These are phyloP conservation scores for Marmota monax DNA, from an alignment of 2,113 vertebrate species.

Conservation along the genomic window DNA sequence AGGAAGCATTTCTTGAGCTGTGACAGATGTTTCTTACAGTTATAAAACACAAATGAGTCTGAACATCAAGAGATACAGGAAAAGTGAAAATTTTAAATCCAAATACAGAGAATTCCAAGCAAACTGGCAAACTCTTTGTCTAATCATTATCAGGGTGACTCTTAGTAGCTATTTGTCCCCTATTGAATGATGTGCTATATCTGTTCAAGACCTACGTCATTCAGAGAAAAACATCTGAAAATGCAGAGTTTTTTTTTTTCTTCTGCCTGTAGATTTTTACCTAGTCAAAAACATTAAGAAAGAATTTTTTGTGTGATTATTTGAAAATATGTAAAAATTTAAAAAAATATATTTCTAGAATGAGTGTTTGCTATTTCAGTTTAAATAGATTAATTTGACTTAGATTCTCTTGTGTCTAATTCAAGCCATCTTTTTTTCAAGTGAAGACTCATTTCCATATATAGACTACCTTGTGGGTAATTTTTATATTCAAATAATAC, in stretches of 20 bases:
- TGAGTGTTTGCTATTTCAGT: not conserved
- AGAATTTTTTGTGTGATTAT: not conserved
- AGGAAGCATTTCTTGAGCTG: not conserved
- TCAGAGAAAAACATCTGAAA: conserved; percentile 57
- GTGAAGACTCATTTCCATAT: not conserved
- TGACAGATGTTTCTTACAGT: not conserved
- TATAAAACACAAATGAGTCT: not conserved
- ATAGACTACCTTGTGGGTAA: not conserved
- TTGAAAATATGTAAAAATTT: not conserved
- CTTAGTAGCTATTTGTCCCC: not conserved
- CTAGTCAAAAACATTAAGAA: not conserved
- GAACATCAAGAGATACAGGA: conserved; percentile 43
- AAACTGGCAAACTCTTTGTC: not conserved
- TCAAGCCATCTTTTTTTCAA: not conserved
- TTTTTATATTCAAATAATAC: conserved; percentile 18
- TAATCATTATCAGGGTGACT: conserved; percentile 66
- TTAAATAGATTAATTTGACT: conserved; percentile 25
- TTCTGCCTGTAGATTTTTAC: conserved; percentile 40
- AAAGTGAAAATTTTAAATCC: conserved; percentile 31
- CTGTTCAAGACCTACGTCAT: conserved; percentile 54
- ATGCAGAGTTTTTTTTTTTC: not conserved
- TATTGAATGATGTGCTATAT: conserved; percentile 40
- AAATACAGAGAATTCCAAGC: conserved; percentile 56
- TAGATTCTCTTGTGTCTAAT: not conserved
- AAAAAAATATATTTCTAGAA: not conserved